Conservation (phyloP, 2,113 vertebrate species). For the Helogale parvula region DNA sequence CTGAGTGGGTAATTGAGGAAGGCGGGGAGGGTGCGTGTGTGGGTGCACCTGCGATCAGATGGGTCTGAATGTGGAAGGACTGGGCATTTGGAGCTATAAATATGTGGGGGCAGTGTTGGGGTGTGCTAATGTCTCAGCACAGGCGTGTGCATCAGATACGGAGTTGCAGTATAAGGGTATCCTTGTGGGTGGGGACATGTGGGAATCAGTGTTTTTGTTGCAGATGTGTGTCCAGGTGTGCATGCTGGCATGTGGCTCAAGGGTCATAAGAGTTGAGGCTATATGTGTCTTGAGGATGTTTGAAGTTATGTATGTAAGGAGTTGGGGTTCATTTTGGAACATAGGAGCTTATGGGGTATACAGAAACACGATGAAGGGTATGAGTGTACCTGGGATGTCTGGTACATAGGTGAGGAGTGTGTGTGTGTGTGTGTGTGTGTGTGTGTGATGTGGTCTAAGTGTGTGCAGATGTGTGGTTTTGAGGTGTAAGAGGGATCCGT, state of each 20-base stretch:
- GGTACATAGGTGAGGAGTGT: background rate
- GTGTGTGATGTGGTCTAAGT: background rate
- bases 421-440: background rate
- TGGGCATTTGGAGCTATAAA: background rate
- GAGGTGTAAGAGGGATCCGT: background rate
- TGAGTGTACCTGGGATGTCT: background rate
- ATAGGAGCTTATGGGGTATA: background rate
- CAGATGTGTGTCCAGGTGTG: background rate
- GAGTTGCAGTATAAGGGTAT: background rate
- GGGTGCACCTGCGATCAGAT: no score
- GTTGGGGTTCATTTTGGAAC: background rate
- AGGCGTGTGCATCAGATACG: background rate
- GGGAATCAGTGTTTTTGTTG: background rate
- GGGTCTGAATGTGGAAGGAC: conserved; percentile 20
- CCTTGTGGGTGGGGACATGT: background rate
- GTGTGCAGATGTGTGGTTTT: background rate
- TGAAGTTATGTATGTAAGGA: background rate
- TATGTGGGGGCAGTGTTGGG: background rate
- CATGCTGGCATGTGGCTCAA: background rate
- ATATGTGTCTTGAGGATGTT: background rate
- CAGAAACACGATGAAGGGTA: background rate
- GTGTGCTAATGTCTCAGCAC: background rate
- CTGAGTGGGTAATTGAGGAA: background rate
- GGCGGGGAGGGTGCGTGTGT: background rate
- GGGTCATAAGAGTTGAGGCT: background rate